These are phyloP conservation scores for Drosophila seguyi DNA, from an alignment of 1,140 invertebrate genomes.

Conservation along the genomic window DNA sequence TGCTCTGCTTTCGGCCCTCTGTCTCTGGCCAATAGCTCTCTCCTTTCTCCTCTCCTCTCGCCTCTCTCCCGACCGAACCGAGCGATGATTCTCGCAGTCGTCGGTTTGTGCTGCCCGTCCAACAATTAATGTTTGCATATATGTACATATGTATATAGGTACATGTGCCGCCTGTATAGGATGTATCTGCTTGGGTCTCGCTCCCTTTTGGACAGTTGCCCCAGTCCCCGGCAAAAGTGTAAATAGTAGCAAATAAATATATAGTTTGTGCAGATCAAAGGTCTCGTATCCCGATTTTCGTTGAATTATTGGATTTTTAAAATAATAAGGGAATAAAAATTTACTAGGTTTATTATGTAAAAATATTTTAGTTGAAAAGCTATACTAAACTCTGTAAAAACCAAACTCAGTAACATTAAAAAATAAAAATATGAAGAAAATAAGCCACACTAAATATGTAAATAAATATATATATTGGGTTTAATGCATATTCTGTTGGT, in stretches of 20 bases:
- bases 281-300: too few species aligned
- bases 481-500: too few species aligned
- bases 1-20: constrained; percentile 40
- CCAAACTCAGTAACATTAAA: too few species aligned
- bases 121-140: constrained; percentile 45
- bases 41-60: constrained; percentile 1
- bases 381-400: too few species aligned
- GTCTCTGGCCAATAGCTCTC: constrained; percentile 10
- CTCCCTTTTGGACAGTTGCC: background rate
- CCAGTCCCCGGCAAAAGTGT: background rate
- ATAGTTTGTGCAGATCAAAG: background rate
- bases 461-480: too few species aligned
- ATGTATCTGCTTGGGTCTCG: background rate
- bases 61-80: constrained; percentile 21
- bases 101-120: constrained; percentile 30
- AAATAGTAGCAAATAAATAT: background rate
- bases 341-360: too few species aligned
- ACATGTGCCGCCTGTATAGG: constrained; percentile 6
- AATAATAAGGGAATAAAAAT: too few species aligned
- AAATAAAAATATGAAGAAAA: too few species aligned
- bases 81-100: constrained; percentile 33
- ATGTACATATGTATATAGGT: background rate
- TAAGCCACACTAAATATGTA: too few species aligned
- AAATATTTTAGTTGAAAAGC: too few species aligned
- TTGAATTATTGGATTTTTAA: too few species aligned